Evolutionary conservation across 2,888 invertebrate genomes (phyloP), one percentile per base, ranked within the genome.

Genomic region (Chymomyza amoena): DNA sequence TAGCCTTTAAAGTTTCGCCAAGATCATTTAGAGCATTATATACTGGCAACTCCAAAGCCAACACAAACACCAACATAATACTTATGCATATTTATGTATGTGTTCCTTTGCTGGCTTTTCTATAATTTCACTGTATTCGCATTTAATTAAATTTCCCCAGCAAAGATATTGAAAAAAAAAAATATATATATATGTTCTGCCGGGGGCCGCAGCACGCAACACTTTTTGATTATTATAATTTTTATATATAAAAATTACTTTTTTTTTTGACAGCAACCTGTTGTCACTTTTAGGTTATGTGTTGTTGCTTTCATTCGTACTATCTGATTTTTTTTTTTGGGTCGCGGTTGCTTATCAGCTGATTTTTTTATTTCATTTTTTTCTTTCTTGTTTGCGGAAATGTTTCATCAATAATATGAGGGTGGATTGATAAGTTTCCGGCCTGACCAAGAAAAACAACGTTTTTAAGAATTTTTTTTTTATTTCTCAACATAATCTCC

Each of bases 221-320:
- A 65, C n/a, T 50, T 61, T 68, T 61, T 56, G 57, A 63, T 64
- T 66, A 9, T 60, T 57, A 61, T 52, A 64, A 18, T 28, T 60
- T 15, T 61, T 50, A 39, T 64, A 61, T 32, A 25, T 25, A 25
- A 25, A 25, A 25, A 25, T 68, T 67, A 63, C 63, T 15, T 68
- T 64, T 63, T 63, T 54, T 68, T 64, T 10, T 7, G 18, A 56
- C 36, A 70, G 66, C 83, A 68, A 80, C 80, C 76, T 82, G 83
- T 82, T 82, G 67, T 66, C 72, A 64, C 56, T 20, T 68, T 63
- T 45, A 4, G 36, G 39, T 45, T 45, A 6, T 13, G 39, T 54
- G 51, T 16, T 51, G 51, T 16, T 67, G 68, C 69, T 72, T 71
- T 75, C 65, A 69, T 61, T 73, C 61, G 57, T 6, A 20, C 51